Evolutionary conservation across 2,113 vertebrate genomes (phyloP), one percentile per base, ranked within the genome.

Genomic region (Crypturellus undulatus): DNA sequence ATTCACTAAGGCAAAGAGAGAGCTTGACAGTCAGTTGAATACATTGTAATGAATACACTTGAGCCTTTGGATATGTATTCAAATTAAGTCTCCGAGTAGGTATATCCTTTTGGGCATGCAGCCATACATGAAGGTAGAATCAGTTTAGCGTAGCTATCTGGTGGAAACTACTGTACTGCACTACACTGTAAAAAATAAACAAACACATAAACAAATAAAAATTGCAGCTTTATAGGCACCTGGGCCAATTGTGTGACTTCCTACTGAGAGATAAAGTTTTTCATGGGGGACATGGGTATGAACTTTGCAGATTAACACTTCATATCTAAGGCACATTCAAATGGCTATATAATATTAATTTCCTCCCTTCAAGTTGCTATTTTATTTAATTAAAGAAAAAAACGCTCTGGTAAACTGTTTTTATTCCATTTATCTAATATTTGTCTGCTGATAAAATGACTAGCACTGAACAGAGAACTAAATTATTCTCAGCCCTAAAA

Each of bases 401-500:
- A 38, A 81, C 68, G 36, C 52, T 72, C 49, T 38, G 36, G 34
- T 28, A 72, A 54, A 72, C 25, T 1, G 22, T 51, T 89, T 92
- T 69, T 12, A 43, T 65, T 85, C 51, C 54, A n/a, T 94, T 95
- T 93, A 72, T 79, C 14, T 54, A 72, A 58, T 85, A 71, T 78
- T 77, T 95, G 34, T 79, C 93, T 71, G 9, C 32, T 94, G 71
- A 67, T 94, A 83, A 24, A 84, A 38, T 89, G 56, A 87, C 52
- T 78, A 97, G 88, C 56, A 96, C 86, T 94, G 89, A 92, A 94
- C 42, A 96, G 86, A 92, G 67, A 93, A 91, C 15, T 63, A 92
- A 92, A 94, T 93, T 96, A 93, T 95, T 94, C 86, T 96, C 79
- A 90, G 86, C 87, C 69, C 42, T 78, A 94, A 90, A 95, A 75